These are phyloP conservation scores for cattle (Bos taurus) DNA, from an alignment of 2,113 vertebrate genomes.

Conservation along the genomic window DNA sequence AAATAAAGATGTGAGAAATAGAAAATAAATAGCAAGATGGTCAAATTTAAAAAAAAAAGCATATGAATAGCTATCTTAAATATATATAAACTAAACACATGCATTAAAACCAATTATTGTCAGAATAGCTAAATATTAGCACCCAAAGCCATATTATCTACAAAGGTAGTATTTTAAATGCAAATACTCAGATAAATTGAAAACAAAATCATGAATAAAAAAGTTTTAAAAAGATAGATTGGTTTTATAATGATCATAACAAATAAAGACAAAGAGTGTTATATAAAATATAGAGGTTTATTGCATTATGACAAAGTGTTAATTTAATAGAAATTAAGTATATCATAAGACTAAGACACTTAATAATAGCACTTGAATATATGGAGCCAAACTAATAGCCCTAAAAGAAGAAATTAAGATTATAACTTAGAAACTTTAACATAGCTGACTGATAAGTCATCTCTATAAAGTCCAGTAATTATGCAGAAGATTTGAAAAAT, in stretches of 20 bases:
- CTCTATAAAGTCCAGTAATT: neutral
- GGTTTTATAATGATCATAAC: neutral
- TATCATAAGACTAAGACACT: neutral
- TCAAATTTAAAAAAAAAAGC: neutral
- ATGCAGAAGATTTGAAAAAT: neutral
- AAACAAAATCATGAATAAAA: neutral
- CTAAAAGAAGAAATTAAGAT: neutral
- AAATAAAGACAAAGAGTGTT: neutral
- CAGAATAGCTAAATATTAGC: neutral
- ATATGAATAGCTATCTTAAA: neutral
- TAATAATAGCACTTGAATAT: neutral
- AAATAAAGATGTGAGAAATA: neutral
- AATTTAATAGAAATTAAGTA: neutral
- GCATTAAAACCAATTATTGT: neutral
- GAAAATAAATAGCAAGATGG: neutral
- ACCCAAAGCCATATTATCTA: neutral
- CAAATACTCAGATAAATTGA: neutral
- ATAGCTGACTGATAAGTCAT: neutral
- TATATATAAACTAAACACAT: neutral
- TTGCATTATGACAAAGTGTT: neutral
- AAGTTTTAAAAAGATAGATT: neutral
- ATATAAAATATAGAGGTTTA: neutral
- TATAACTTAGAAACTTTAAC: neutral
- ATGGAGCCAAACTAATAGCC: neutral
- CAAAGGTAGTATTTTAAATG: neutral